Evolutionary conservation across 2,888 invertebrate genomes (phyloP).

Genomic region (Lumbricus terrestris): DNA sequence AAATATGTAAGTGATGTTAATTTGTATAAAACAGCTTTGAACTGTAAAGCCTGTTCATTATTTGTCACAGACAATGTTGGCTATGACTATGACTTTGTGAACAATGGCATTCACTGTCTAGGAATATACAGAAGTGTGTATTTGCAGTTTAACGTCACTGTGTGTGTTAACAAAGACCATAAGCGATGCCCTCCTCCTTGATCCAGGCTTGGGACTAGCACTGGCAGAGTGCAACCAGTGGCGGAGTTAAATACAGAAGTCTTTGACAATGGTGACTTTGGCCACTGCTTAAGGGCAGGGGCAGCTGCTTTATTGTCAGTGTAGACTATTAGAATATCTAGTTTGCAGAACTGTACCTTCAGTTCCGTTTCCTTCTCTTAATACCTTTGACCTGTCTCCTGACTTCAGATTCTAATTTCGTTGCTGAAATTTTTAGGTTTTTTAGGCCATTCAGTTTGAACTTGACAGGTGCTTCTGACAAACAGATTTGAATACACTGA

Average conservation of each 20-base stretch:
- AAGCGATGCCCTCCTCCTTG: too few species aligned
- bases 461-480: neutral
- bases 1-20: neutral
- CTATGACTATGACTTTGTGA: too few species aligned
- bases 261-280: neutral
- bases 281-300: neutral
- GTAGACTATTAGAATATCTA: neutral
- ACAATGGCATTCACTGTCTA: neutral
- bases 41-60: neutral
- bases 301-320: neutral
- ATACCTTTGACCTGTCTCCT: neutral
- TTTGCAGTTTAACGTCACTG: too few species aligned
- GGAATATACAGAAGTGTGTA: neutral
- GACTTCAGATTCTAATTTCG: neutral
- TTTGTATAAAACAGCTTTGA: neutral
- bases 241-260: neutral
- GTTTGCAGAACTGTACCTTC: neutral
- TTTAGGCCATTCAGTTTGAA: neutral
- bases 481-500: neutral
- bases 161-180: too few species aligned
- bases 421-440: neutral
- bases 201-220: too few species aligned
- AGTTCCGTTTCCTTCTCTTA: neutral
- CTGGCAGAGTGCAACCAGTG: too few species aligned
- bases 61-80: neutral